Base-by-base conservation (phyloP, 2,113 vertebrate genomes). In the Onychorhynchus coronatus region DNA sequence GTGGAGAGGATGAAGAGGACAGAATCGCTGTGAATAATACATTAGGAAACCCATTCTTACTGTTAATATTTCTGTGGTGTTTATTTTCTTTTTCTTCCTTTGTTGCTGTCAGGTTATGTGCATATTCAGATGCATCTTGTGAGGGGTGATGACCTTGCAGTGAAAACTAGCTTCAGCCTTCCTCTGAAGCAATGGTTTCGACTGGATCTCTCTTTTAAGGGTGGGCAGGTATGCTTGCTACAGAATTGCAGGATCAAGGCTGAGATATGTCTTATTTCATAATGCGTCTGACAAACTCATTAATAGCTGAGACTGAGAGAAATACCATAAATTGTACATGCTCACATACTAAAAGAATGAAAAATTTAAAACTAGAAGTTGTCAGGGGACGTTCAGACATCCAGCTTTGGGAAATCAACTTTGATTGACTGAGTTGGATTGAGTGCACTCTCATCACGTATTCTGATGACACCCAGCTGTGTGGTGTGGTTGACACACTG, bases 111-210 rank as follows among this genome's bases (percentile, higher is more conserved):
- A 99, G 99, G 99, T 65, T 89, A 98, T 75, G 80, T 99, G 90
- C 97, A 99, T 90, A 97, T 99, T 97, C 99, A 99, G 91, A 97
- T 98, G 96, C 98, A 97, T 31, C 89, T 99, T 53, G 91, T 97
- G 91, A 97, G 95, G 47, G 98, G 98, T 96, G 96, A 97, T 90
- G 98, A 99, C 85, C 88, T 98, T 83, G 99, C 99, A 25, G 98
- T 99, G 58, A 97, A 96, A 93, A 97, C 98, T 5, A 95, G 97
- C 25, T 97, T 98, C 33, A 93, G 68, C 62, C 71, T 99, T 88
- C 98, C 98, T 71, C 97, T 99, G 88, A 95, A 96, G 95, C 98
- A 98, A 55, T 99, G 99, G 99, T 98, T 99, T 89, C 97, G 99
- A 53, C 96, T 99, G 75, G 99, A 99, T 95, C 87, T 98, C 79